A percentile compares a stretch with the other conserved stretches of the same genome.
Conservation (phyloP, 2,888 invertebrate species). For the Lithophane ornitopus region DNA sequence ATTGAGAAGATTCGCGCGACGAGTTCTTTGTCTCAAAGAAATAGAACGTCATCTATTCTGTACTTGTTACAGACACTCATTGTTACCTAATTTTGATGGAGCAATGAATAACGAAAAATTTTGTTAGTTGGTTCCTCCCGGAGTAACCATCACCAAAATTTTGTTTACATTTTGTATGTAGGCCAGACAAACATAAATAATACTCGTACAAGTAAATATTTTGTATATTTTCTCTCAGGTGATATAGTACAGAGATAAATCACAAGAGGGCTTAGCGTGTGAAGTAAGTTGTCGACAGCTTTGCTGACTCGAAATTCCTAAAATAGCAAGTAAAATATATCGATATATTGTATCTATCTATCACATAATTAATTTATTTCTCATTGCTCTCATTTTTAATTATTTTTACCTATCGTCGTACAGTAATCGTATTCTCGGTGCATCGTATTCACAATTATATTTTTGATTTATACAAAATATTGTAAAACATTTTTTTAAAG, state of each 20-base stretch:
- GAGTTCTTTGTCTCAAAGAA: slow-evolving; percentile 47
- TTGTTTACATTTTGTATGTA: slow-evolving; percentile 6
- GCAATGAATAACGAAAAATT: slow-evolving; percentile 22
- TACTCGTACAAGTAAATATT: slow-evolving; percentile 6
- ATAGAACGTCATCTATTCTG: slow-evolving; percentile 41
- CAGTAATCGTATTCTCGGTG: too few species aligned
- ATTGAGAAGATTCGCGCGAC: slow-evolving; percentile 24
- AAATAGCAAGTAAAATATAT: slow-evolving; percentile 8
- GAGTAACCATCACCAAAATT: slow-evolving; percentile 1
- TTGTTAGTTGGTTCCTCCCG: slow-evolving; percentile 13
- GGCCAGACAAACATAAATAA: slow-evolving; percentile 19
- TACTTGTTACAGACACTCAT: slow-evolving; percentile 27
- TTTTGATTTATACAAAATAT: too few species aligned
- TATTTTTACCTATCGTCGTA: too few species aligned
- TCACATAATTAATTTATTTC: too few species aligned
- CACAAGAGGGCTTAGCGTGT: slow-evolving; percentile 32
- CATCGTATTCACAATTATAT: too few species aligned
- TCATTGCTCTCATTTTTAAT: too few species aligned
- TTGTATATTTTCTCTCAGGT: slow-evolving; percentile 34
- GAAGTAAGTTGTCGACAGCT: slow-evolving; percentile 9
- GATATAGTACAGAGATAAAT: slow-evolving; percentile 37
- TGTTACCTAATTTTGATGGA: slow-evolving; percentile 34
- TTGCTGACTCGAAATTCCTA: slow-evolving; percentile 4
- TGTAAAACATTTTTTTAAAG: too few species aligned
- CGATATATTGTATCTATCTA: too few species aligned